A percentile compares a stretch with the other conserved stretches of the same genome.
Evolutionary conservation across 2,113 vertebrate genomes (phyloP).

Genomic region (Dipodomys ordii): DNA sequence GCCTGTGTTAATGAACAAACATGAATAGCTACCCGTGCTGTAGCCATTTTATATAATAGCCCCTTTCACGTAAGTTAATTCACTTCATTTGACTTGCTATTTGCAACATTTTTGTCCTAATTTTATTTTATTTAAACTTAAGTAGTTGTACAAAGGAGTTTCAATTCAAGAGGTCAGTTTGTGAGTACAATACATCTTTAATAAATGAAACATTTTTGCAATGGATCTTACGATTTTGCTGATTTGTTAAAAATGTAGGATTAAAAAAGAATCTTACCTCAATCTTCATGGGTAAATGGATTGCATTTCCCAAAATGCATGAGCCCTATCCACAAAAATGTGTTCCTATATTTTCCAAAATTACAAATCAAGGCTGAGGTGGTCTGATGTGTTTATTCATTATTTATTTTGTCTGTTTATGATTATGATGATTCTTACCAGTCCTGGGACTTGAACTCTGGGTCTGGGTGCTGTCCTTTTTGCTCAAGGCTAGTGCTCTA

Average conservation of each 20-base stretch:
- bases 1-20: background rate
- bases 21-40: background rate
- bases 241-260: background rate
- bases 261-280: background rate
- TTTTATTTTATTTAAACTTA: too few species aligned
- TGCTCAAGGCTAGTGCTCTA: too few species aligned
- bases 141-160: too few species aligned
- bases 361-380: background rate
- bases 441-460: too few species aligned
- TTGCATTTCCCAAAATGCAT: background rate
- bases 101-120: background rate
- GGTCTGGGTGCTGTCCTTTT: too few species aligned
- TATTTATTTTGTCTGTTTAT: background rate
- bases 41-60: background rate
- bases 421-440: too few species aligned
- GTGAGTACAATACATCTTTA: too few species aligned
- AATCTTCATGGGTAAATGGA: background rate
- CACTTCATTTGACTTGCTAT: slow-evolving; percentile 8
- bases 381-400: background rate
- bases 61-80: background rate
- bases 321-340: background rate
- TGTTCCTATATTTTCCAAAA: background rate
- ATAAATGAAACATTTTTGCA: background rate
- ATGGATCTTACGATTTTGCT: background rate
- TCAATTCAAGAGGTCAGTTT: too few species aligned